Evolutionary conservation across 2,113 vertebrate species (phyloP).

Genomic region (Caretta caretta): DNA sequence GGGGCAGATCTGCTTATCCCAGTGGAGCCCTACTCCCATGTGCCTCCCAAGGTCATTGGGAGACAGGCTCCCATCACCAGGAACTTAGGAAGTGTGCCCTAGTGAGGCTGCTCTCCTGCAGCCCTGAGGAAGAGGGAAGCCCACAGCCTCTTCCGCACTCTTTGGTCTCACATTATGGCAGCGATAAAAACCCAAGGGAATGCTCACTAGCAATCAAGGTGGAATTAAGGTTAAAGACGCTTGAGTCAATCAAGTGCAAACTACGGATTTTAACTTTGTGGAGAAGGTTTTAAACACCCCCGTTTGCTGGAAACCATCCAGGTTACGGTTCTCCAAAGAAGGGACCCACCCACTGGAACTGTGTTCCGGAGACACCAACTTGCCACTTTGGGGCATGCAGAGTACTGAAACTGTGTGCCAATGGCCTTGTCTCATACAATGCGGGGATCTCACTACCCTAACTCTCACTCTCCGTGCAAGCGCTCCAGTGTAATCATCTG

Average conservation of each 20-base stretch:
- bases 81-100: not conserved
- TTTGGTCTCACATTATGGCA: not conserved
- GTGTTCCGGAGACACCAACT: not conserved
- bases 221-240: fast-evolving
- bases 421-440: not conserved
- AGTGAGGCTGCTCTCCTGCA: not conserved
- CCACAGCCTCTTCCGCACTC: not conserved
- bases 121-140: not conserved
- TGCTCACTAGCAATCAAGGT: not conserved
- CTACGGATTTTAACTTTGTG: not conserved
- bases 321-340: not conserved
- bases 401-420: not conserved
- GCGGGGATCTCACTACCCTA: not conserved
- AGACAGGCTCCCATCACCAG: not conserved
- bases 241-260: not conserved
- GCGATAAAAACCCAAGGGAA: not conserved
- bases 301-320: not conserved
- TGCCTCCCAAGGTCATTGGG: not conserved
- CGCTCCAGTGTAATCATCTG: not conserved
- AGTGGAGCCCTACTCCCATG: not conserved
- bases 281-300: not conserved
- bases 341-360: not conserved
- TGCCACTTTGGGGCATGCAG: not conserved
- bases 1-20: not conserved
- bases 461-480: not conserved